Conservation (phyloP, 2,797 vertebrate genomes). For the Delichon dasypus region DNA sequence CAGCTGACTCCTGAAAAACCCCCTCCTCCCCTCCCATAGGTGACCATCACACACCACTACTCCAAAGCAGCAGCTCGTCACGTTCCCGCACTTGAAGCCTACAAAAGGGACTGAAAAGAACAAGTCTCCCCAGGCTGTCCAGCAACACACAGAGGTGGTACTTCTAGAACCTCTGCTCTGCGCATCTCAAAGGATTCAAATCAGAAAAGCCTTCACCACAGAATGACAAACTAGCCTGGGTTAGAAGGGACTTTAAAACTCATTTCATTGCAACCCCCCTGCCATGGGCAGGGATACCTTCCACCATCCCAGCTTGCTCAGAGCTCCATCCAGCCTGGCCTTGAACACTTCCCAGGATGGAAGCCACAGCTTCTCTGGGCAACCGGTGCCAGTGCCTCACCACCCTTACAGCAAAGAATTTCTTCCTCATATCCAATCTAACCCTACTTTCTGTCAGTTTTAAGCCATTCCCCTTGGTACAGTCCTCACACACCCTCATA, state of each 20-base stretch:
- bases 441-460: not conserved
- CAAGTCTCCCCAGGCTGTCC: not conserved
- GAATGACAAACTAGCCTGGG: not conserved
- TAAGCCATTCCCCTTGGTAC: not conserved
- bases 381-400: not conserved
- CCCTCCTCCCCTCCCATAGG: not conserved
- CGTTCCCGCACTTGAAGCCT: fast-evolving
- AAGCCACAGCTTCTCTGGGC: not conserved
- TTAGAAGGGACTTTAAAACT: not conserved
- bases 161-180: not conserved
- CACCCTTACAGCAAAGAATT: not conserved
- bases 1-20: not conserved
- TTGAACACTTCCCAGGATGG: not conserved
- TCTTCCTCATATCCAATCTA: not conserved
- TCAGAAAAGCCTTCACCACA: not conserved
- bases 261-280: no score
- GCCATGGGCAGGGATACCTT: not conserved
- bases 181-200: not conserved
- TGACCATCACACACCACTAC: fast-evolving
- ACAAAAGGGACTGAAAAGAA: not conserved
- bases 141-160: fast-evolving
- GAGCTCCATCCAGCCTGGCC: not conserved
- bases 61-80: not conserved
- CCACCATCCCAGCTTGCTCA: fast-evolving
- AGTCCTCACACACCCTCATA: not conserved